These are phyloP conservation scores for Iguana delicatissima DNA, from an alignment of 2,797 vertebrate species.

Conservation along the genomic window DNA sequence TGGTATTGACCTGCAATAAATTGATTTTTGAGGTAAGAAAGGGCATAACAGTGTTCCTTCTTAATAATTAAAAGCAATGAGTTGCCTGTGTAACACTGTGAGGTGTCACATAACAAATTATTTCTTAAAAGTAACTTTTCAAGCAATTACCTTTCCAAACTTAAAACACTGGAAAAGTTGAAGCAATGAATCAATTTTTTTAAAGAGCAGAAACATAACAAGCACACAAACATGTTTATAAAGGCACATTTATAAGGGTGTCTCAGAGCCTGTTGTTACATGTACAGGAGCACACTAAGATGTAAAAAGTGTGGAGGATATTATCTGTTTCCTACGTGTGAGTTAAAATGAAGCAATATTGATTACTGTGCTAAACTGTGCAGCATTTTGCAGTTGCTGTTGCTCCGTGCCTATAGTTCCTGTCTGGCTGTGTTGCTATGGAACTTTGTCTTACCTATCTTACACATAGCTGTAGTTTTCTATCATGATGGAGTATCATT, in stretches of 20 bases:
- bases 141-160: not conserved
- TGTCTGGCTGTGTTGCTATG: not conserved
- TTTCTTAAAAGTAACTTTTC: not conserved
- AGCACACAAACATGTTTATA: not conserved
- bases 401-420: not conserved
- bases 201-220: no score
- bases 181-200: not conserved
- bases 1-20: not conserved
- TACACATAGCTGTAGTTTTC: not conserved
- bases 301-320: not conserved
- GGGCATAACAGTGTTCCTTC: not conserved
- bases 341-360: not conserved
- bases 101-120: not conserved
- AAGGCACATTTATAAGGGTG: no score
- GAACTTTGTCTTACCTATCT: not conserved
- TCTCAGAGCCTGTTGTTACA: no score
- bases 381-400: not conserved
- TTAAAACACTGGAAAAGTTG: constrained; percentile 26
- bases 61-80: not conserved
- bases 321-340: not conserved
- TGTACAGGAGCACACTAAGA: not conserved
- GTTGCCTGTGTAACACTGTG: no score
- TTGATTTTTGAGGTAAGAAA: not conserved
- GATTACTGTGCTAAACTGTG: not conserved
- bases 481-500: not conserved